A percentile compares a stretch with the other conserved stretches of the same genome.
Evolutionary conservation across 2,888 invertebrate species (phyloP).

Genomic region (Apodemia zela): DNA sequence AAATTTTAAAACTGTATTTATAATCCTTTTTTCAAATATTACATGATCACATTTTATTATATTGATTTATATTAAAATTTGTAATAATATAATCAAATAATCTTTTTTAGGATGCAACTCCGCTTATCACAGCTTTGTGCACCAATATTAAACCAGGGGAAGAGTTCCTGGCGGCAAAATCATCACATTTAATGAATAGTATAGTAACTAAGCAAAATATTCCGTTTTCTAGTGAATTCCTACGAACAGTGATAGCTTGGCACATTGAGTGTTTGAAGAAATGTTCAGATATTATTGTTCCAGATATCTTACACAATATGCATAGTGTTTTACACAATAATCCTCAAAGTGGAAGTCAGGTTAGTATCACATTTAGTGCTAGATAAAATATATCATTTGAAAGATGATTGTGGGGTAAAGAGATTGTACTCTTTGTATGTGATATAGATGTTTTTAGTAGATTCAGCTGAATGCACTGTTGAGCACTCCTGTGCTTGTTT

Average conservation of each 20-base stretch:
- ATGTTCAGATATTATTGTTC: slow-evolving; percentile 60
- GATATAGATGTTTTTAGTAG: no score
- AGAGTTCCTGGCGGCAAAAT: slow-evolving; percentile 76
- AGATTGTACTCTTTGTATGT: no score
- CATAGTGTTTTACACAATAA: slow-evolving; percentile 57
- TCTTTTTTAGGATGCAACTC: slow-evolving; percentile 56
- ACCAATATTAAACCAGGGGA: slow-evolving; percentile 67
- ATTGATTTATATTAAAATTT: not conserved
- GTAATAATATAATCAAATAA: not conserved
- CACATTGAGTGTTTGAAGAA: slow-evolving; percentile 61
- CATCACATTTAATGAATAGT: slow-evolving; percentile 78
- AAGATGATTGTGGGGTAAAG: no score
- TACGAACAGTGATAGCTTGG: slow-evolving; percentile 63
- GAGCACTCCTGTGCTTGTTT: no score
- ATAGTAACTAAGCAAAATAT: slow-evolving; percentile 78
- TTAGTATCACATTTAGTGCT: not conserved
- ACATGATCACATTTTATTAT: not conserved
- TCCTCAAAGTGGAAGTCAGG: slow-evolving; percentile 43
- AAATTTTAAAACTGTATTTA: not conserved
- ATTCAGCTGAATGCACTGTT: no score
- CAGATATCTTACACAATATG: slow-evolving; percentile 66
- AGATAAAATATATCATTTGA: not conserved
- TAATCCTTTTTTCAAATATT: not conserved
- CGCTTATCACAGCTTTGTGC: slow-evolving; percentile 54
- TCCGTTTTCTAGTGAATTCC: slow-evolving; percentile 48